A percentile compares a stretch with the other conserved stretches of the same genome.
phyloP scores from a whole-genome alignment of 2,888 invertebrate species.

The Apotomis turbidana region DNA sequence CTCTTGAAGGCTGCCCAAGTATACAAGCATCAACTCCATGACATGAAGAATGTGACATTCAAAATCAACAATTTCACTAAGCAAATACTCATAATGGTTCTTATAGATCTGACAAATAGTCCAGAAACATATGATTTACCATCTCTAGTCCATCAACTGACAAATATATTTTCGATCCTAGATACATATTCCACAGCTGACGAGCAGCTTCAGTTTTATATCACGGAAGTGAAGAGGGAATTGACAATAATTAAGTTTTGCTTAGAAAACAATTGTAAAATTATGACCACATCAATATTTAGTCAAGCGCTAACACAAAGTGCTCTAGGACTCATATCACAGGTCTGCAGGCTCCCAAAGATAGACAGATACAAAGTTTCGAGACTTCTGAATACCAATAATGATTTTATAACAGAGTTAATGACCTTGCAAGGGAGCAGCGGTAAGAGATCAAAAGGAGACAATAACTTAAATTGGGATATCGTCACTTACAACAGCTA shows the following conservation, averaged over 20 bases:
- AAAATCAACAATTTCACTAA: slow-evolving; percentile 80
- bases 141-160: slow-evolving; percentile 73
- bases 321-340: slow-evolving; percentile 79
- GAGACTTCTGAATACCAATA: slow-evolving; percentile 73
- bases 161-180: slow-evolving; percentile 77
- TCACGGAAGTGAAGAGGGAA: slow-evolving; percentile 79
- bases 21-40: slow-evolving; percentile 73
- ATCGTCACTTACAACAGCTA: slow-evolving; percentile 79
- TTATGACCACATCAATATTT: slow-evolving; percentile 78
- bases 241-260: slow-evolving; percentile 79
- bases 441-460: slow-evolving; percentile 50
- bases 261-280: slow-evolving; percentile 78
- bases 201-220: slow-evolving; percentile 75
- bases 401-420: slow-evolving; percentile 72
- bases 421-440: slow-evolving; percentile 56
- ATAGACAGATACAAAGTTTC: slow-evolving; percentile 80
- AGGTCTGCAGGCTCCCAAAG: slow-evolving; percentile 77
- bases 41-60: slow-evolving; percentile 77
- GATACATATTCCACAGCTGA: slow-evolving; percentile 74
- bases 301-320: slow-evolving; percentile 75
- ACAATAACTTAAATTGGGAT: slow-evolving; percentile 68
- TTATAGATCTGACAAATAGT: slow-evolving; percentile 78
- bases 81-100: slow-evolving; percentile 78
- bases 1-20: slow-evolving; percentile 76
- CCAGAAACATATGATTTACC: slow-evolving; percentile 76